Conservation (phyloP, 2,113 vertebrate genomes). For the Aythya baeri region DNA sequence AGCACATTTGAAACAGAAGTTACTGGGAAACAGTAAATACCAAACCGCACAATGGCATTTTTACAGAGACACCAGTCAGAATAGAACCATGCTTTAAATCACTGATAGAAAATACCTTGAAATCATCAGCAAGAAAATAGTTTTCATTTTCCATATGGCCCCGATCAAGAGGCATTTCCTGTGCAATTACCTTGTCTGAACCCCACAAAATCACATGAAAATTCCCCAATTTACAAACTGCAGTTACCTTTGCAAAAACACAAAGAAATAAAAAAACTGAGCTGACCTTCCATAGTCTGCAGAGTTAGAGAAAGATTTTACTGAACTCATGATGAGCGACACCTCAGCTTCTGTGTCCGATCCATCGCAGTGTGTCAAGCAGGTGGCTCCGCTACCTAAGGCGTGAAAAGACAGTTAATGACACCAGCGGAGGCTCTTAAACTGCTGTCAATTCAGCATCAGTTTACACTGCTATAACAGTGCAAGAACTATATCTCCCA, state of each 20-base stretch:
- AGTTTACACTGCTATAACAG: fast-evolving
- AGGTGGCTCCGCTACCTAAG: conserved; percentile 90
- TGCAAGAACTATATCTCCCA: fast-evolving
- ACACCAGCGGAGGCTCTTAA: fast-evolving
- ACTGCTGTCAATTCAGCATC: fast-evolving
- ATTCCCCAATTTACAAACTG: fast-evolving
- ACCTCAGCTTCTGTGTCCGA: conserved; percentile 88
- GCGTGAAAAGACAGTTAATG: neutral
- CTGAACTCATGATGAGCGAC: conserved; percentile 81
- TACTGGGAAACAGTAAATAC: neutral
- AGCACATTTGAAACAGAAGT: neutral
- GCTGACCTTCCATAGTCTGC: conserved; percentile 86
- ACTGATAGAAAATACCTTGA: neutral
- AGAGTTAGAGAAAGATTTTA: conserved; percentile 79
- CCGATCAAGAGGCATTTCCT: neutral
- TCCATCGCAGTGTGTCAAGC: conserved; percentile 93
- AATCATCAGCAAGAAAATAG: neutral
- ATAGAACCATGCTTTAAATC: neutral
- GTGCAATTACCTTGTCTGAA: neutral
- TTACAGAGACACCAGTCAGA: conserved; percentile 12
- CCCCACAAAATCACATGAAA: neutral
- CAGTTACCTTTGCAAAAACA: neutral
- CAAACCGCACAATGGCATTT: neutral
- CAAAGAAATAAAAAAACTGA: neutral
- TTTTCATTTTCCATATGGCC: neutral